Evolutionary conservation across 2,888 invertebrate species (phyloP), one percentile per base, ranked within the genome.

Genomic region (Cheilosia variabilis): DNA sequence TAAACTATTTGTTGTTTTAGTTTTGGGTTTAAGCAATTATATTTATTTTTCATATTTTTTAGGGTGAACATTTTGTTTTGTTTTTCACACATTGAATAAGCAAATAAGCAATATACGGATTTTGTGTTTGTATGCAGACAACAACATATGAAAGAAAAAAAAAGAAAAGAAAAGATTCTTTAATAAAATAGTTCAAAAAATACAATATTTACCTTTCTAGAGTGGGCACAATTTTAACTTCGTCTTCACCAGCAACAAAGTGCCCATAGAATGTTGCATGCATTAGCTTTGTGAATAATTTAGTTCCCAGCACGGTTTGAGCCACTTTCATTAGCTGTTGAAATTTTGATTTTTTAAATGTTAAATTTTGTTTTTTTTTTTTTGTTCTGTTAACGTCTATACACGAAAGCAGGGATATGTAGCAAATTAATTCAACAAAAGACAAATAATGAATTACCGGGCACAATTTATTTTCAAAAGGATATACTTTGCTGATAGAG

Each of bases 211-310:
- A 94, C 95, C 96, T 94, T 91, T 96, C 96, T 89, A 98, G 94
- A 71, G 95, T 95, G 45, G 98, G 98, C 89, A 95, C 94, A 90
- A 98, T 97, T 91, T 96, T 96, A 89, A 95, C 93, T 92, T 97
- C 96, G 92, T 98, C 97, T 92, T 98, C 97, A 77, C 99, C 99
- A 66, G 99, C 99, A 68, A 99, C 99, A 93, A 99, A 99, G 93
- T 99, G 99, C 9, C 99, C 99, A 93, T 99, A 99, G 93, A 99
- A 99, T 27, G 99, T 97, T 57, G 95, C 94, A 93, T 97, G 98
- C 98, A 99, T 98, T 83, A 98, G 88, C 87, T 93, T 89, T 87
- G 95, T 94, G 93, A 99, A 99, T 87, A 99, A 90, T 87, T 93
- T 94, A 90, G 96, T 95, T 43, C 99, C 99, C 81, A 98, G 92